Evolutionary conservation across 2,113 vertebrate genomes (phyloP), one percentile per base, ranked within the genome.

Genomic region (Euleptes europaea): DNA sequence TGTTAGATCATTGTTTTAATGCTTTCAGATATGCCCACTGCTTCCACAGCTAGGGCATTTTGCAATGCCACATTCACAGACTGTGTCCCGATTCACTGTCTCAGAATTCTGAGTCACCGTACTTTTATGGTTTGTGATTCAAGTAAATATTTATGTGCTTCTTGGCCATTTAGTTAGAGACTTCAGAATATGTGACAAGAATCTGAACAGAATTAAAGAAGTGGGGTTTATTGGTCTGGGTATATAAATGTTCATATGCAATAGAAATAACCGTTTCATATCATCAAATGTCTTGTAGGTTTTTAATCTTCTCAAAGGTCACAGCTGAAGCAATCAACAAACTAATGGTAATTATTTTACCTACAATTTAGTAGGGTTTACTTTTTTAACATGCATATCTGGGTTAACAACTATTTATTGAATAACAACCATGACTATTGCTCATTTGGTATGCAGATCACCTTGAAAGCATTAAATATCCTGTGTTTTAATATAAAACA

Each of bases 301-400:
- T 91, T 73, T 87, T 66, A 86, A 85, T 85, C 3, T 44, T 92
- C 88, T 88, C 66, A 8, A 49, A 4, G 17, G 66, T 42, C 31
- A 67, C 57, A 71, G 67, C 67, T 73, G 8, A 83, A 72, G 80
- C 67, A 70, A n/a, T 63, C 26, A 66, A 3, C 49, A 89, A 89
- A 92, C 63, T 75, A 91, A 90, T 86, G 89, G 86, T 86, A 83
- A 84, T 3, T 82, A 40, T 14, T 94, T 90, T 92, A 78, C 35
- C 44, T 73, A 0, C 60, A 38, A 86, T 91, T 92, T 87, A 80
- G 76, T 69, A 80, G 73, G 63, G 8, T 86, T 90, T 70, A 90
- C 31, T 71, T 76, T 69, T 82, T 71, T 88, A 26, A 84, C 78
- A n/a, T 51, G 8, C 26, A 87, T 72, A 72, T 86, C 11, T 19